phyloP scores from a whole-genome alignment of 2,888 invertebrate species.

The Bembecia ichneumoniformis region DNA sequence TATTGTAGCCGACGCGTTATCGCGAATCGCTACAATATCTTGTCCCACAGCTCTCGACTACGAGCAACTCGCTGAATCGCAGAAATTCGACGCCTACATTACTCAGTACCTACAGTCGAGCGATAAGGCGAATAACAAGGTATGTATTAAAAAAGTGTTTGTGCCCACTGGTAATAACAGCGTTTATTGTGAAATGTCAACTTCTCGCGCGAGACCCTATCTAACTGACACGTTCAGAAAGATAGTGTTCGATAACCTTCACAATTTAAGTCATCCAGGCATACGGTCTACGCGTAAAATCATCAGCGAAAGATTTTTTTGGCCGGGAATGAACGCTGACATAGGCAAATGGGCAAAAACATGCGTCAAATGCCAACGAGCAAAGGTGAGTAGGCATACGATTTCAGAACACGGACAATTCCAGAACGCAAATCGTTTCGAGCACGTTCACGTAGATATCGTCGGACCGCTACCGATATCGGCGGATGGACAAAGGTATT shows the following conservation, averaged over 20 bases:
- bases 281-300: conserved; percentile 12
- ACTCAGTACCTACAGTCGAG: background rate
- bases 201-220: conserved; percentile 11
- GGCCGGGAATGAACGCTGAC: conserved; percentile 10
- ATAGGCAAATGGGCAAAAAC: conserved; percentile 16
- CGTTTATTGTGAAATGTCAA: conserved; percentile 13
- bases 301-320: conserved; percentile 24
- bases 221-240: conserved; percentile 9
- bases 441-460: conserved; percentile 44
- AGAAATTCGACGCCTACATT: background rate
- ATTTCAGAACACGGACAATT: conserved; percentile 10
- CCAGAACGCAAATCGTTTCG: conserved; percentile 23
- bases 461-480: conserved; percentile 36
- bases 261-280: conserved; percentile 20
- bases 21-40: conserved; percentile 14
- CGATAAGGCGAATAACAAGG: too few species aligned
- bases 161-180: too few species aligned
- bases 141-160: too few species aligned
- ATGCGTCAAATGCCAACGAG: conserved; percentile 25
- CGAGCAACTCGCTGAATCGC: background rate
- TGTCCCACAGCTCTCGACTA: too few species aligned
- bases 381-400: conserved; percentile 25
- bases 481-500: conserved; percentile 23
- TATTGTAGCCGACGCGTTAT: conserved; percentile 15
- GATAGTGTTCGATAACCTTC: conserved; percentile 14